These are phyloP conservation scores for Symphodus melops DNA, from an alignment of 2,113 vertebrate species.

Conservation along the genomic window DNA sequence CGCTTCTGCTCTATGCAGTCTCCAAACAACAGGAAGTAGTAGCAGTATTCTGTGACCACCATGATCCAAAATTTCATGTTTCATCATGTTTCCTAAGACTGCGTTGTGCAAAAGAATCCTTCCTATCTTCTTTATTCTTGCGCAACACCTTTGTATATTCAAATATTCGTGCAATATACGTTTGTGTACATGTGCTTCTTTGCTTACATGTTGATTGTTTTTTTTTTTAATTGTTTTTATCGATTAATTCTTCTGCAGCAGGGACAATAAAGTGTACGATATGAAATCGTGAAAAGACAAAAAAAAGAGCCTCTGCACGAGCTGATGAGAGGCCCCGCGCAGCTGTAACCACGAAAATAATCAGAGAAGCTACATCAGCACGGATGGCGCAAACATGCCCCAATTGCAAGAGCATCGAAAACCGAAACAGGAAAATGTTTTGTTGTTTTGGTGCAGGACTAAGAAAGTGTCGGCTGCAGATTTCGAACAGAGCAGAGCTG, in stretches of 20 bases:
- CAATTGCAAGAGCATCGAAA: conserved; percentile 18
- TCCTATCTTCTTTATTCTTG: too few species aligned
- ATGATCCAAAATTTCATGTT: too few species aligned
- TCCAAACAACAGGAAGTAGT: conserved; percentile 10
- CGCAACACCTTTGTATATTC: too few species aligned
- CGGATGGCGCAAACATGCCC: conserved; percentile 1
- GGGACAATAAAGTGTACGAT: not conserved
- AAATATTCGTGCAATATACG: too few species aligned
- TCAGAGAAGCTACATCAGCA: conserved; percentile 11
- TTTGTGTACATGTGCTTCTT: not conserved
- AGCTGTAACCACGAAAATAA: not conserved
- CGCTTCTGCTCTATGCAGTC: conserved; percentile 2
- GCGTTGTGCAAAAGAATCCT: too few species aligned
- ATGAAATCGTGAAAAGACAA: not conserved
- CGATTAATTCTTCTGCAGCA: too few species aligned
- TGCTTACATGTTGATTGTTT: too few species aligned
- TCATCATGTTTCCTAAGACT: too few species aligned
- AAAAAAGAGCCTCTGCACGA: not conserved
- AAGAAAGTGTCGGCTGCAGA: conserved; percentile 53
- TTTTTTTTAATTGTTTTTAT: too few species aligned
- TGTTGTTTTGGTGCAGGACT: conserved; percentile 34
- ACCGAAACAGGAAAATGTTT: conserved; percentile 14
- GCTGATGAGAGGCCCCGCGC: not conserved
- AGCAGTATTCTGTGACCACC: too few species aligned
- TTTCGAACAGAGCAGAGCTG: conserved; percentile 42